Base-by-base conservation (phyloP, 2,888 invertebrate genomes). In the Epirrhoe alternata region DNA sequence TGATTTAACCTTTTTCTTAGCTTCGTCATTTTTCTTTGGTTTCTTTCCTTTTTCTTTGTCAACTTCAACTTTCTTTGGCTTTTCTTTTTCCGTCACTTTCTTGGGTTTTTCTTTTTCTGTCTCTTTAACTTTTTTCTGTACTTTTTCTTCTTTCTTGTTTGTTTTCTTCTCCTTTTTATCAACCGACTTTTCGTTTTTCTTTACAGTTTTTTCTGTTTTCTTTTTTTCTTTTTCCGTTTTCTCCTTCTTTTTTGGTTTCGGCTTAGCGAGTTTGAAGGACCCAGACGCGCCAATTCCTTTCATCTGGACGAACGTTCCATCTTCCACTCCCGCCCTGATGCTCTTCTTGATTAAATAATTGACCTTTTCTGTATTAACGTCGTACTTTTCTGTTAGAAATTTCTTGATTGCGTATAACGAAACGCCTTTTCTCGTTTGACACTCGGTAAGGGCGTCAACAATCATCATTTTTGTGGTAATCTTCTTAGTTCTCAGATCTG, bases 361-460 rank as follows among this genome's bases (percentile, higher is more conserved):
- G 0, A 83, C 71, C 77, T 85, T 90, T 0, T 85, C 84, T 0
- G 81, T 80, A 49, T 92, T 82, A 0, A 88, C 84, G 0, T 79
- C 68, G 62, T 83, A 86, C 61, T 82, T 88, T 16, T 83, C 86
- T 0, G 79, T 77, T 5, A 92, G 75, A 35, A 83, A 85, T 45
- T 90, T 92, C 69, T 92, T 92, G 1, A 92, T 87, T 0, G 92
- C 92, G 47, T 90, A 79, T 0, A 90, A 49, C 0, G 92, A 92
- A 0, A 86, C 86, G 0, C 92, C 92, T 75, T 92, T 92, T 45
- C 90, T 75, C 0, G 65, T 78, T 14, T 86, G 85, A 0, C 90
- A 68, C 1, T 85, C 87, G 0, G 45, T 73, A 0, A 92, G 69
- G 0, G 92, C 89, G 58, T 88, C 76, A 1, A 78, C 73, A 0